A percentile compares a stretch with the other conserved stretches of the same genome.
phyloP scores from a whole-genome alignment of 2,888 invertebrate species.

The Cecidostiba fungosa region DNA sequence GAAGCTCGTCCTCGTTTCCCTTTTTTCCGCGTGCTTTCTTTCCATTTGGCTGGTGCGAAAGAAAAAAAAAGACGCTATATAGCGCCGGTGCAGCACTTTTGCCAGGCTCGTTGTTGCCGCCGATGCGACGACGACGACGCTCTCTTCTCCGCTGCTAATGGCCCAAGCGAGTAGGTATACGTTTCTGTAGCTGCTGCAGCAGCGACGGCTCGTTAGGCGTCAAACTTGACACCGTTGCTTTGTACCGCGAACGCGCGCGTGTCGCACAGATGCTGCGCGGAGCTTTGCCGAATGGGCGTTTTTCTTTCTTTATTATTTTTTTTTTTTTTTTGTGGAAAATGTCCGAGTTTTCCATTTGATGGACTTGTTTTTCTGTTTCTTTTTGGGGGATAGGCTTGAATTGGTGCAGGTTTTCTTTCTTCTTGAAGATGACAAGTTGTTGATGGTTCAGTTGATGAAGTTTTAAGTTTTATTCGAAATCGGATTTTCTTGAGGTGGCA shows the following conservation, averaged over 20 bases:
- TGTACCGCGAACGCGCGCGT: neutral
- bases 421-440: neutral
- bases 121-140: neutral
- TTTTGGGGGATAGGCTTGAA: neutral
- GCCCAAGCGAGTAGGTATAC: conserved; percentile 15
- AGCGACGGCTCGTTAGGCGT: conserved; percentile 52
- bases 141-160: conserved; percentile 28
- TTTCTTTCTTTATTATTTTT: neutral
- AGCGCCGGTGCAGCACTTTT: conserved; percentile 46
- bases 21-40: conserved; percentile 48
- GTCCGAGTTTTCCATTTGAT: neutral
- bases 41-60: conserved; percentile 37
- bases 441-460: no score
- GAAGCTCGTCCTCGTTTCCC: conserved; percentile 38
- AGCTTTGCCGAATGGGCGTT: conserved; percentile 13
- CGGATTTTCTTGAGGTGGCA: no score
- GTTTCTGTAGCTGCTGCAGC: no score
- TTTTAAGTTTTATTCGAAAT: no score
- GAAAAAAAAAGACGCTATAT: conserved; percentile 27
- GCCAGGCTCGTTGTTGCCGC: conserved; percentile 22
- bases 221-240: conserved; percentile 54
- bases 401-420: neutral
- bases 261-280: neutral
- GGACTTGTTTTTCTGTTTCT: neutral
- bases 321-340: neutral